A percentile compares a stretch with the other conserved stretches of the same genome.
Evolutionary conservation across 2,888 invertebrate genomes (phyloP).

Genomic region (Phlogophora meticulosa): DNA sequence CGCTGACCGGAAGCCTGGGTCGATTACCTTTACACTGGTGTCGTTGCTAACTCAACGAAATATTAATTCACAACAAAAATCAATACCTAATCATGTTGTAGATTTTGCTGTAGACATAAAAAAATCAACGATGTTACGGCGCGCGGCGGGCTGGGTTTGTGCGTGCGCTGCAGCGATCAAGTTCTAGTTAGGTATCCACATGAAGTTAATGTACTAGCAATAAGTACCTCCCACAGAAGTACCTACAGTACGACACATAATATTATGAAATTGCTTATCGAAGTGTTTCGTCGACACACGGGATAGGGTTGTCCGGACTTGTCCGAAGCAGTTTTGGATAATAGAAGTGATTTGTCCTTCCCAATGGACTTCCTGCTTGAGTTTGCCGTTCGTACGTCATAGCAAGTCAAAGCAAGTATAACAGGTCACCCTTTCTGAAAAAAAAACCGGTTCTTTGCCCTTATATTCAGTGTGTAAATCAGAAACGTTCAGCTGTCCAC

Average conservation of each 20-base stretch:
- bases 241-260: background rate
- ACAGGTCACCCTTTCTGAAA: background rate
- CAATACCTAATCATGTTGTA: background rate
- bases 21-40: too few species aligned
- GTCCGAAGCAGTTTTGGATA: background rate
- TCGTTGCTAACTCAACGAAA: background rate
- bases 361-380: background rate
- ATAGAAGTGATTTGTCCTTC: background rate
- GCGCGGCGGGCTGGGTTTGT: too few species aligned
- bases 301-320: slow-evolving; percentile 34
- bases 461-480: background rate
- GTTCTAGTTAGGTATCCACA: slow-evolving; percentile 14
- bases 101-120: background rate
- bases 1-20: background rate
- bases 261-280: slow-evolving; percentile 33
- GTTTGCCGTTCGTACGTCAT: too few species aligned
- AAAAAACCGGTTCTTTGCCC: background rate
- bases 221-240: background rate
- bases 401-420: background rate
- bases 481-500: background rate
- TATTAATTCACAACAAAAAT: slow-evolving; percentile 5
- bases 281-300: slow-evolving; percentile 7
- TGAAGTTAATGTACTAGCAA: slow-evolving; percentile 6
- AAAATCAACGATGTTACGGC: background rate
- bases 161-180: slow-evolving; percentile 23